These are phyloP conservation scores for Polypterus senegalus DNA, from an alignment of 2,113 vertebrate genomes.

Conservation along the genomic window DNA sequence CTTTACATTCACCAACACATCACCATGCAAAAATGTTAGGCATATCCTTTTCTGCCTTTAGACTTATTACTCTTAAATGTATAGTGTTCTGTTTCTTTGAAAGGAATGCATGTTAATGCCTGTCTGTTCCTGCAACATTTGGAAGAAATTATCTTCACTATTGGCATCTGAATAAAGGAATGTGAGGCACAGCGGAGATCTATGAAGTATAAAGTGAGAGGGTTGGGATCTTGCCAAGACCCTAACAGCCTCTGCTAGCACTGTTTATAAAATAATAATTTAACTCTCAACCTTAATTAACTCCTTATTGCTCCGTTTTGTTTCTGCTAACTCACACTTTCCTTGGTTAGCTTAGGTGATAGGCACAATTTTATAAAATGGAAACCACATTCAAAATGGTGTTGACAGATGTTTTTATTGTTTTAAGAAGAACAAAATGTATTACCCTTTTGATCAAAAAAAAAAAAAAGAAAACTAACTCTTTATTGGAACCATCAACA, in stretches of 20 bases:
- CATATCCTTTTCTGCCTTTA: background rate
- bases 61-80: conserved; percentile 13
- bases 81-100: conserved; percentile 11
- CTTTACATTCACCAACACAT: no score
- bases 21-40: no score
- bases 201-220: conserved; percentile 13
- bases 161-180: conserved; percentile 16
- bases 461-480: no score
- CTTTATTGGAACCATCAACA: no score
- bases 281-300: conserved; percentile 1
- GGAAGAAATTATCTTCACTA: conserved; percentile 17
- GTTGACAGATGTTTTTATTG: no score
- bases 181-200: conserved; percentile 7
- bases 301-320: background rate
- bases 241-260: conserved; percentile 8
- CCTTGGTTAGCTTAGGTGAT: no score
- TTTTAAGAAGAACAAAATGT: no score
- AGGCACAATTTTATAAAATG: no score
- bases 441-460: no score
- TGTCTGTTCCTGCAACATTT: conserved; percentile 14
- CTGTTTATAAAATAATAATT: conserved; percentile 15
- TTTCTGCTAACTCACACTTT: background rate
- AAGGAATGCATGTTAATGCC: conserved; percentile 11
- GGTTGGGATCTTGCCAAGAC: conserved; percentile 11
- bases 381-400: no score